A percentile compares a stretch with the other conserved stretches of the same genome.
Conservation (phyloP, 37 sponge, comb jelly and placozoan species). For the Beroe ovata region DNA sequence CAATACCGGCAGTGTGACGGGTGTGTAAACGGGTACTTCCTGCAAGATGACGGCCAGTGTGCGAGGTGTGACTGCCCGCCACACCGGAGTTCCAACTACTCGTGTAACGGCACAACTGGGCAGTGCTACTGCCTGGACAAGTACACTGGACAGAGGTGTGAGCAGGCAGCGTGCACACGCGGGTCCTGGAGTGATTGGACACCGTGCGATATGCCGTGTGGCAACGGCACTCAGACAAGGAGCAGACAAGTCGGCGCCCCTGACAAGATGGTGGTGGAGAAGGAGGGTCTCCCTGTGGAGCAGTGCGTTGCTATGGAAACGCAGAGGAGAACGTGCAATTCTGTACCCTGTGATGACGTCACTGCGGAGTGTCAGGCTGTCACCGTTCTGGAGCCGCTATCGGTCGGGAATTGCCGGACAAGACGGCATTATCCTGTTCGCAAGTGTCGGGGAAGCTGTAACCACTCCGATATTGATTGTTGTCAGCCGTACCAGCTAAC, state of each 20-base stretch:
- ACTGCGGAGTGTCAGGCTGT: slow-evolving; percentile 3
- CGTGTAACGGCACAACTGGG: slow-evolving; percentile 72
- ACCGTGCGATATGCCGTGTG: slow-evolving; percentile 17
- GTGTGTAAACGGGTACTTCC: slow-evolving; percentile 61
- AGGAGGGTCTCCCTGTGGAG: slow-evolving; percentile 34
- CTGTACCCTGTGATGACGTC: neutral
- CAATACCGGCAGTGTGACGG: slow-evolving; percentile 64
- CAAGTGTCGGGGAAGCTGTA: slow-evolving; percentile 8
- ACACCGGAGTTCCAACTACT: slow-evolving; percentile 55
- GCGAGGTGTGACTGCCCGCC: slow-evolving; percentile 43
- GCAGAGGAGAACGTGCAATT: slow-evolving; percentile 35
- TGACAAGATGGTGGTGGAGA: neutral
- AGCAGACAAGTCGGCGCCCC: slow-evolving; percentile 14
- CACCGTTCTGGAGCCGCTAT: neutral
- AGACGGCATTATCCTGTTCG: slow-evolving; percentile 12
- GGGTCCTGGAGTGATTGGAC: slow-evolving; percentile 54
- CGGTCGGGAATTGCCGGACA: neutral
- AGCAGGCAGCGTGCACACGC: slow-evolving; percentile 4
- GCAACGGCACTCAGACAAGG: slow-evolving; percentile 15
- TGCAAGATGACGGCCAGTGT: slow-evolving; percentile 8
- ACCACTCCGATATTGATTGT: slow-evolving; percentile 11
- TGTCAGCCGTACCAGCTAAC: neutral
- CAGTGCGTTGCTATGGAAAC: slow-evolving; percentile 28
- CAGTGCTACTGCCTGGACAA: slow-evolving; percentile 73
- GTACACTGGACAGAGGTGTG: slow-evolving; percentile 58